Conservation (phyloP, 2,888 invertebrate species). For the Limulus polyphemus region DNA sequence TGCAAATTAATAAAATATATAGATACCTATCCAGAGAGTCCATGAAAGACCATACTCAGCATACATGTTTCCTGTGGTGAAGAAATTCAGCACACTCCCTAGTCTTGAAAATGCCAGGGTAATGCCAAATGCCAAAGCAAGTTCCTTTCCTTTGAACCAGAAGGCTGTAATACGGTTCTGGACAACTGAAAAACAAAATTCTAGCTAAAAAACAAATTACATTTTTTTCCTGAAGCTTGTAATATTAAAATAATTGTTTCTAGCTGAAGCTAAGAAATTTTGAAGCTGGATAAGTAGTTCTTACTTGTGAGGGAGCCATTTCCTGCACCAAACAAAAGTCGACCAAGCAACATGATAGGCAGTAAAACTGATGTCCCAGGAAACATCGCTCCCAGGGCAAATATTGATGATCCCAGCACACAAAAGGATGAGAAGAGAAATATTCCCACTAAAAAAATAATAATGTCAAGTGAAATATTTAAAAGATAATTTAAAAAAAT, state of each 20-base stretch:
- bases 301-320: conserved; percentile 39
- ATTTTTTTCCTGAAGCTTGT: conserved; percentile 1
- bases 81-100: conserved; percentile 38
- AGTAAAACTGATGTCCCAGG: conserved; percentile 35
- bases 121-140: conserved; percentile 38
- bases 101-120: conserved; percentile 37
- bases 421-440: conserved; percentile 37
- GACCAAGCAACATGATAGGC: conserved; percentile 37
- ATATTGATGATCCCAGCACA: conserved; percentile 36
- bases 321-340: conserved; percentile 38
- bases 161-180: conserved; percentile 38
- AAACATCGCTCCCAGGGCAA: conserved; percentile 35
- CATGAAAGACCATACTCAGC: conserved; percentile 32
- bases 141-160: conserved; percentile 38
- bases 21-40: conserved; percentile 38
- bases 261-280: neutral
- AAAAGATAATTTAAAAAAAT: neutral
- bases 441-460: conserved; percentile 34
- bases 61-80: conserved; percentile 34
- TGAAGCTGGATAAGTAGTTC: conserved; percentile 8
- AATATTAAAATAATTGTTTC: neutral
- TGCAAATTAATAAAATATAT: too few relatives aligned
- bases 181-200: conserved; percentile 34
- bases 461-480: conserved; percentile 1
- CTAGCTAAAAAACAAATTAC: conserved; percentile 27